Evolutionary conservation across 2,113 vertebrate species (phyloP).

Genomic region (Mystacornis crossleyi): DNA sequence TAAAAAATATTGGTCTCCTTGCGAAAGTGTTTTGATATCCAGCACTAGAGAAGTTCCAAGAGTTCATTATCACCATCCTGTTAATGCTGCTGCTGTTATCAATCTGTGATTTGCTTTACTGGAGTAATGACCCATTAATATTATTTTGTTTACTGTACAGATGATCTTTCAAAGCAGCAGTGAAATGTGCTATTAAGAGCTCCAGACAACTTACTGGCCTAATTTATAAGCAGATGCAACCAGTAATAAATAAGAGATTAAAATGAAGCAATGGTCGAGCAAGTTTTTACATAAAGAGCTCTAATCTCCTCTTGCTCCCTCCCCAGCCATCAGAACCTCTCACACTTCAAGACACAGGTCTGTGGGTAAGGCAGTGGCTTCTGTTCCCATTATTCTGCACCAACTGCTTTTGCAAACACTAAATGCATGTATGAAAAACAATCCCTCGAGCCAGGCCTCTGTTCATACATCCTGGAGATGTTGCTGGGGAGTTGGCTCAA

Average conservation of each 20-base stretch:
- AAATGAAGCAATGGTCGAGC: not conserved
- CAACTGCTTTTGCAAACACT: not conserved
- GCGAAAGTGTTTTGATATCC: not conserved
- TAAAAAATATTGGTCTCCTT: not conserved
- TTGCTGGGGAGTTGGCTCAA: not conserved
- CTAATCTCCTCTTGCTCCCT: not conserved
- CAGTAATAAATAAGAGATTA: conserved; percentile 40
- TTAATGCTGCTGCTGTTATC: not conserved
- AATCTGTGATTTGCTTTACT: not conserved
- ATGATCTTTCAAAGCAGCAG: conserved; percentile 53
- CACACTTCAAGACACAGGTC: not conserved
- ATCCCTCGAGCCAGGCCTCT: not conserved
- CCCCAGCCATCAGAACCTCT: not conserved
- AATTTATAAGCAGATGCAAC: conserved; percentile 51
- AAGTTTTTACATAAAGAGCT: conserved; percentile 12
- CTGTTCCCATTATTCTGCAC: not conserved
- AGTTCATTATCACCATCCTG: not conserved
- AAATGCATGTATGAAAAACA: not conserved
- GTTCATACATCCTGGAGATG: not conserved
- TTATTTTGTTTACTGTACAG: conserved; percentile 49
- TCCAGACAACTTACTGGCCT: conserved; percentile 25
- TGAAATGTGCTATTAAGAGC: conserved; percentile 47
- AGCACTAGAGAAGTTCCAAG: not conserved
- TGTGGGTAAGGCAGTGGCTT: not conserved
- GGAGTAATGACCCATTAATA: conserved; percentile 55